phyloP scores from a whole-genome alignment of 2,113 vertebrate species.

The Bothrops jararaca region DNA sequence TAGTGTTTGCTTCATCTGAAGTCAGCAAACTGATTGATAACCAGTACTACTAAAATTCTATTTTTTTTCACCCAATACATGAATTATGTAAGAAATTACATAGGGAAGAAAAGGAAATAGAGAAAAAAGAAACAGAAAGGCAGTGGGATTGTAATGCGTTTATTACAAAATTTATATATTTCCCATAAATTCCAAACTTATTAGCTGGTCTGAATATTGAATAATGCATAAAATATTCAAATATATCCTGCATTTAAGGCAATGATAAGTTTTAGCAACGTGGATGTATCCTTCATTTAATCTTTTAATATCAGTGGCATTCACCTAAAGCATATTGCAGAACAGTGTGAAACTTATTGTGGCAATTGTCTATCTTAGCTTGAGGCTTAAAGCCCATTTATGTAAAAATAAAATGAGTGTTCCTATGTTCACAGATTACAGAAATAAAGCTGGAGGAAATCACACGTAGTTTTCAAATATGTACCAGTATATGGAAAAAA shows the following conservation, averaged over 20 bases:
- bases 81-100: conserved; percentile 24
- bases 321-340: conserved; percentile 28
- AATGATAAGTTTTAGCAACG: conserved; percentile 29
- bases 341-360: conserved; percentile 20
- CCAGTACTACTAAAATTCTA: conserved; percentile 46
- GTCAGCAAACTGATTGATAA: conserved; percentile 43
- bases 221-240: conserved; percentile 47
- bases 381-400: background rate
- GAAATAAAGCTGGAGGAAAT: background rate
- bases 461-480: background rate
- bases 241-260: conserved; percentile 45
- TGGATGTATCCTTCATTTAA: conserved; percentile 38
- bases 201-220: conserved; percentile 18
- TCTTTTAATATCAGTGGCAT: conserved; percentile 37
- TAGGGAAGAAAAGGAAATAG: conserved; percentile 32
- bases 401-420: background rate
- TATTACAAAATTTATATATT: background rate
- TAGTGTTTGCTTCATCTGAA: conserved; percentile 47
- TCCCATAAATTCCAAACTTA: conserved; percentile 41
- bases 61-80: background rate
- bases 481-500: background rate
- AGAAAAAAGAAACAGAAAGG: background rate
- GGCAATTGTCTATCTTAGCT: background rate
- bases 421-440: background rate
- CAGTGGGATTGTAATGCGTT: conserved; percentile 23